Percentiles rank a stretch among this genome's conserved stretches.
These are phyloP conservation scores for Baryphthengus martii DNA, from an alignment of 2,113 vertebrate genomes.

Conservation along the genomic window DNA sequence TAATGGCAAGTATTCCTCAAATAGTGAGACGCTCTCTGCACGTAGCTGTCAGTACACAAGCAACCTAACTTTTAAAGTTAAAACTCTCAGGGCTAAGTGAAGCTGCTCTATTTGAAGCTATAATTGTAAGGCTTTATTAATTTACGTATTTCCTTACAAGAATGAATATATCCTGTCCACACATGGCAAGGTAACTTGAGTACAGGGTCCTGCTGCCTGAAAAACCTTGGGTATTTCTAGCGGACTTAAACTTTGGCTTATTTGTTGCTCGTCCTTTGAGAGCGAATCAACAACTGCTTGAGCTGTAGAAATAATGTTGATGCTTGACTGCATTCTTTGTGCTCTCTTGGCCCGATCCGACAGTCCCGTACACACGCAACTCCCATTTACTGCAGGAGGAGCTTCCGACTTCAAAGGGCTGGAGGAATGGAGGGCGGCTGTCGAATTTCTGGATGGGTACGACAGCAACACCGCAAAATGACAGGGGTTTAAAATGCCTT, in stretches of 20 bases:
- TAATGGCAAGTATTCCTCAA: neutral
- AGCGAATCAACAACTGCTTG: constrained; percentile 18
- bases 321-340: constrained; percentile 48
- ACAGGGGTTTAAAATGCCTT: neutral
- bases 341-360: neutral
- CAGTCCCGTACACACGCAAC: neutral
- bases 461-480: neutral
- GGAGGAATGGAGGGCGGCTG: neutral
- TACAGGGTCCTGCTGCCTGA: neutral
- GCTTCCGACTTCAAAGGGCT: neutral
- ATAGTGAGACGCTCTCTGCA: neutral
- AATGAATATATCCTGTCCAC: neutral
- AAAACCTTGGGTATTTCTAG: neutral
- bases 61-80: neutral
- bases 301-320: constrained; percentile 22
- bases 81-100: neutral
- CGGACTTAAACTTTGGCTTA: neutral
- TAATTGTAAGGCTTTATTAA: neutral
- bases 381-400: neutral
- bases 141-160: neutral
- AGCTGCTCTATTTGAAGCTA: neutral
- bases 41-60: neutral
- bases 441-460: neutral
- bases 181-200: neutral
- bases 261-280: constrained; percentile 20